phyloP scores from a whole-genome alignment of 2,113 vertebrate genomes.

The Emydocephalus ijimae region DNA sequence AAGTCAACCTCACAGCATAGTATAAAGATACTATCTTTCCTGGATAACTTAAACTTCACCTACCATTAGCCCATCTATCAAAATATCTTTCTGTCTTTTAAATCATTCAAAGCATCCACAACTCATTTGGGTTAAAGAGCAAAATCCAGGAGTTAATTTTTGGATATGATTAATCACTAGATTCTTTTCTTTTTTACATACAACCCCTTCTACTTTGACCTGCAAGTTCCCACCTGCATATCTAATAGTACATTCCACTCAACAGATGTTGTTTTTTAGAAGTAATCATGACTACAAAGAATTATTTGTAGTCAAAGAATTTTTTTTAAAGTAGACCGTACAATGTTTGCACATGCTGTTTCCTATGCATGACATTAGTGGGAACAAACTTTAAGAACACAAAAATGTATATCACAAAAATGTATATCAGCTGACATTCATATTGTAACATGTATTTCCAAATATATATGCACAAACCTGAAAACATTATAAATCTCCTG shows the following conservation, averaged over 20 bases:
- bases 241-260: not conserved
- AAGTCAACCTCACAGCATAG: not conserved
- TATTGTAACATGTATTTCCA: not conserved
- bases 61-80: not conserved
- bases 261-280: not conserved
- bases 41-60: not conserved
- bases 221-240: not conserved
- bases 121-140: not conserved
- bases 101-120: not conserved
- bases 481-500: not conserved
- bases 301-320: too few species aligned
- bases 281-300: not conserved
- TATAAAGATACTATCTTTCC: not conserved
- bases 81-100: not conserved
- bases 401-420: not conserved
- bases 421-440: not conserved
- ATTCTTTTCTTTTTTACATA: not conserved
- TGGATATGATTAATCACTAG: not conserved
- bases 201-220: not conserved
- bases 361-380: not conserved
- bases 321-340: not conserved
- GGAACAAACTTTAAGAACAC: not conserved
- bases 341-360: not conserved
- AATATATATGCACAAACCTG: not conserved
- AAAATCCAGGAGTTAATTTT: not conserved